phyloP scores from a whole-genome alignment of 1,140 invertebrate species.

The Thaumatotibia leucotreta region DNA sequence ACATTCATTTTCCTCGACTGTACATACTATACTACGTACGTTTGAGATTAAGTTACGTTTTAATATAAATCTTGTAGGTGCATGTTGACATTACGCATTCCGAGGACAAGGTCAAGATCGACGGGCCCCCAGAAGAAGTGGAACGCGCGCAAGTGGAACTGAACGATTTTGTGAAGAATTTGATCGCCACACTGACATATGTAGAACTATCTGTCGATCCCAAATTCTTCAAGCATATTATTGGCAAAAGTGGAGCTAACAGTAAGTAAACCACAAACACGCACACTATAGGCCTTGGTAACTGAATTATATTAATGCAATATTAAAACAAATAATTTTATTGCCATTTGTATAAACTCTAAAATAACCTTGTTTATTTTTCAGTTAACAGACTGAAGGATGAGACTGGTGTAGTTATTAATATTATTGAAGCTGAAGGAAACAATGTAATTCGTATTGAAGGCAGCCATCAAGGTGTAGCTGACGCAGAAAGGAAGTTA shows the following conservation, averaged over 20 bases:
- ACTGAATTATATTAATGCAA: too few species aligned
- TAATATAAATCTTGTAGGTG: constrained; percentile 73
- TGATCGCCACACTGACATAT: constrained; percentile 87
- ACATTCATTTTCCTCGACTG: too few species aligned
- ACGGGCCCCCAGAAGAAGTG: constrained; percentile 97
- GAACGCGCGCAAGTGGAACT: constrained; percentile 89
- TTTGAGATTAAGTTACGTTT: too few species aligned
- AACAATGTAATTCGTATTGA: constrained; percentile 93
- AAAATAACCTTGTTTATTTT: constrained; percentile 59
- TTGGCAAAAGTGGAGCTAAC: constrained; percentile 95
- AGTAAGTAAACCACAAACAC: constrained; percentile 76
- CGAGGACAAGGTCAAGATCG: constrained; percentile 94
- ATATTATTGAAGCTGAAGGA: constrained; percentile 91
- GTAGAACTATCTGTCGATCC: constrained; percentile 91
- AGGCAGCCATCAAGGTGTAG: constrained; percentile 91
- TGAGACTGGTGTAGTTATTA: constrained; percentile 92
- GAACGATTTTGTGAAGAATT: constrained; percentile 87
- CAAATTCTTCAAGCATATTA: constrained; percentile 97
- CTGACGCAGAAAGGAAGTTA: constrained; percentile 88
- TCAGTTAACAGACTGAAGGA: constrained; percentile 94
- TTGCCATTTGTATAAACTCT: background rate
- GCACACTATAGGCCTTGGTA: background rate
- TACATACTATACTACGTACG: too few species aligned
- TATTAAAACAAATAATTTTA: too few species aligned
- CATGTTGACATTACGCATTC: constrained; percentile 96